Evolutionary conservation across 2,113 vertebrate species (phyloP), one percentile per base, ranked within the genome.

Genomic region (Cyanoramphus novaezelandiae): DNA sequence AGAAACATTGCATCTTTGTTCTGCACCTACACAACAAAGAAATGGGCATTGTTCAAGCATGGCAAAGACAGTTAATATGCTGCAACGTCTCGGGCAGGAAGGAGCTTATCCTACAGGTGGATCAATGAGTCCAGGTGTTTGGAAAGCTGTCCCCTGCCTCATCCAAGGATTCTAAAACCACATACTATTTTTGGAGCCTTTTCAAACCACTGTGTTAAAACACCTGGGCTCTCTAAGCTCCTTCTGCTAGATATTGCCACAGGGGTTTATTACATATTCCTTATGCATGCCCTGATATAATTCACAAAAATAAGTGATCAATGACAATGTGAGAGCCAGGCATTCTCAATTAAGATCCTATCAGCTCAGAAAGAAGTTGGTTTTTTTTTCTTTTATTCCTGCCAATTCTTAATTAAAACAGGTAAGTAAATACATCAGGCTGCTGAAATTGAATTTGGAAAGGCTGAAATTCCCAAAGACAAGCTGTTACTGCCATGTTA

Each of bases 391-490:
- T 86, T 95, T 87, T 89, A 79, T 79, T 81, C 44, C n/a, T 80
- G 95, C 74, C 95, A 96, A 43, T 69, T 94, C 81, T 96, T 97
- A 93, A 96, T 95, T 96, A 93, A 95, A 95, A 91, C 69, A 87
- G 62, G 69, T 87, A 87, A 64, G 31, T 59, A 91, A 96, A 92
- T 59, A 78, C 12, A 1, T 57, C 91, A 76, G 57, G 44, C 41
- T 49, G 57, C 14, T 82, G 72, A 87, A 96, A 96, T 44, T 70
- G 6, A 92, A 92, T 94, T 91, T 88, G 46, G 59, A 92, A 95
- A 89, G 27, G 44, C 44, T 84, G 41, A 79, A 83, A 92, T 88
- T 86, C 67, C 76, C 64, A 79, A 90, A 92, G 69, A 92, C 29
- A 92, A 79, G 46, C 39, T 79, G 72, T 53, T 95, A 86, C 88